Evolutionary conservation across 2,113 vertebrate species (phyloP).

Genomic region (Ciconia stormi): DNA sequence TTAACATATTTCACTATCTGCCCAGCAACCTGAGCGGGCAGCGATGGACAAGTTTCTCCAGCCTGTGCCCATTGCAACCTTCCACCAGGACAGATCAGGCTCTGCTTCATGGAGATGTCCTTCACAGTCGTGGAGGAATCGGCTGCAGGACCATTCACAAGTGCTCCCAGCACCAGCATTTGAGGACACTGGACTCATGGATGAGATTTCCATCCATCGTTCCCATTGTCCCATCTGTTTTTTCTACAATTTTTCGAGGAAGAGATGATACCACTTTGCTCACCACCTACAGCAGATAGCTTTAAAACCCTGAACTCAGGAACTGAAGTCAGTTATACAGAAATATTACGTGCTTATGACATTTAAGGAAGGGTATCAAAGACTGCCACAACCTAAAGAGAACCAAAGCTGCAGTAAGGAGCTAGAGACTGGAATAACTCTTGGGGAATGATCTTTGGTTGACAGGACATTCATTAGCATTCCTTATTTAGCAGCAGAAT

Average conservation of each 20-base stretch:
- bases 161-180: neutral
- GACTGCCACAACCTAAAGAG: neutral
- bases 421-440: neutral
- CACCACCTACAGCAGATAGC: neutral
- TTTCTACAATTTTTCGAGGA: neutral
- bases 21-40: neutral
- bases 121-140: neutral
- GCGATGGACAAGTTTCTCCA: neutral
- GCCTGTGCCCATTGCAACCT: neutral
- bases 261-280: neutral
- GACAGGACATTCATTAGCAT: neutral
- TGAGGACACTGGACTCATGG: neutral
- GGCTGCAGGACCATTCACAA: rapidly evolving
- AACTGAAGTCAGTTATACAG: neutral
- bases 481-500: conserved; percentile 18
- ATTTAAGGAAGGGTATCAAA: neutral
- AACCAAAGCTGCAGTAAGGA: neutral
- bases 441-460: neutral
- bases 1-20: rapidly evolving
- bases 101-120: neutral
- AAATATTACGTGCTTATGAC: rapidly evolving
- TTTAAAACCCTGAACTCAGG: neutral
- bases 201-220: neutral
- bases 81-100: neutral
- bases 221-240: neutral